Base-by-base conservation (phyloP, 2,797 vertebrate species). In the Sternotherus odoratus region DNA sequence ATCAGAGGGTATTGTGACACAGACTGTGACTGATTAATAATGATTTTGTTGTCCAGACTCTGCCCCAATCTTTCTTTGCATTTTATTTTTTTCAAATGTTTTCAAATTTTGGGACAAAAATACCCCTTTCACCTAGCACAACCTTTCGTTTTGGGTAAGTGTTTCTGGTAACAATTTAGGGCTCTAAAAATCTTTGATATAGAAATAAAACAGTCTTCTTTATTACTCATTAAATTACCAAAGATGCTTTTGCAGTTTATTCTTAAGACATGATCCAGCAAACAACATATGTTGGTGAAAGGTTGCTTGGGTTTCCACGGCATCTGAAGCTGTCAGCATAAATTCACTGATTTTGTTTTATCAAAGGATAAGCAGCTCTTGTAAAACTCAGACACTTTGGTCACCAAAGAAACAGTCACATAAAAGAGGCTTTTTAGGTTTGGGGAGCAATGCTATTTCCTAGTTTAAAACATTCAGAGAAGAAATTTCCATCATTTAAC, bases 341-440 rank as follows among this genome's bases (percentile, higher is more conserved):
- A 94, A 97, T 95, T 95, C 83, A 94, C 92, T 94, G 80, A 86
- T 94, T 96, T 97, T 95, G 54, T 94, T 96, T 96, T 93, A 97
- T 96, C 96, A 96, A 96, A 95, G 83, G 48, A 92, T 72, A 96
- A 95, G 49, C 79, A 92, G 87, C 49, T 94, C 96, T 90, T 93
- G 75, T 95, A 97, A 97, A 97, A 83, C 28, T 77, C 92, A 85
- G 77, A 82, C 86, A 92, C 91, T 95, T 96, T 94, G 95, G 91
- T 75, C 92, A 95, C 92, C 85, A 81, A 91, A 95, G 92, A 90
- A 82, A 93, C 54, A 96, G 94, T 85, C 87, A 96, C 83, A 92
- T 95, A 90, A 97, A 97, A 97, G 88, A 91, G 51, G 43, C 56
- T 56, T 95, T 96, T 89, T 89, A 94, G 86, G 86, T 91, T 92